phyloP scores from a whole-genome alignment of 2,888 invertebrate species.

The Belgica antarctica region DNA sequence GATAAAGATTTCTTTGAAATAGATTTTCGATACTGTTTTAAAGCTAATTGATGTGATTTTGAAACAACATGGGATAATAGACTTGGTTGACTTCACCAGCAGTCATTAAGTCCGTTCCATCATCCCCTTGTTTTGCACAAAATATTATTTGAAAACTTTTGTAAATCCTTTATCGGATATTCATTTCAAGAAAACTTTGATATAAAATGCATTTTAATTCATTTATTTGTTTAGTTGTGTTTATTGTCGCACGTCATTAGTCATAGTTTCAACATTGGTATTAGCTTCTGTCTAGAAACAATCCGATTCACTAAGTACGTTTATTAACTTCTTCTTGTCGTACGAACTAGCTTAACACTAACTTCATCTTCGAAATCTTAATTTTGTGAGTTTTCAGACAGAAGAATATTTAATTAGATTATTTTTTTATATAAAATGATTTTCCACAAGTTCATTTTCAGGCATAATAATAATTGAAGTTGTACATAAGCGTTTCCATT shows the following conservation, averaged over 20 bases:
- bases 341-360: constrained; percentile 2
- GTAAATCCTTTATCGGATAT: background rate
- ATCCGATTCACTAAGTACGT: constrained; percentile 30
- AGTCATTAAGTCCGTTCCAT: background rate
- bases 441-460: background rate
- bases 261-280: constrained; percentile 40
- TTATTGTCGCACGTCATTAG: constrained; percentile 35
- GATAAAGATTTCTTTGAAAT: background rate
- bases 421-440: constrained; percentile 19
- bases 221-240: constrained; percentile 8
- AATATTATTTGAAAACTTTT: background rate
- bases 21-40: background rate
- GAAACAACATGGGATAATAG: background rate
- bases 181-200: background rate
- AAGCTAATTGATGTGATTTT: background rate
- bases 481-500: constrained; percentile 23
- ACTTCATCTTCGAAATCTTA: background rate
- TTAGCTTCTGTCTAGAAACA: constrained; percentile 31
- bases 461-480: constrained; percentile 40
- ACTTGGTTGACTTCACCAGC: constrained; percentile 31
- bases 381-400: constrained; percentile 17
- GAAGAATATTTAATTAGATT: background rate
- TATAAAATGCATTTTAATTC: constrained; percentile 9
- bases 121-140: background rate
- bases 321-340: background rate